Evolutionary conservation across 2,797 vertebrate species (phyloP).

Genomic region (Alca torda): DNA sequence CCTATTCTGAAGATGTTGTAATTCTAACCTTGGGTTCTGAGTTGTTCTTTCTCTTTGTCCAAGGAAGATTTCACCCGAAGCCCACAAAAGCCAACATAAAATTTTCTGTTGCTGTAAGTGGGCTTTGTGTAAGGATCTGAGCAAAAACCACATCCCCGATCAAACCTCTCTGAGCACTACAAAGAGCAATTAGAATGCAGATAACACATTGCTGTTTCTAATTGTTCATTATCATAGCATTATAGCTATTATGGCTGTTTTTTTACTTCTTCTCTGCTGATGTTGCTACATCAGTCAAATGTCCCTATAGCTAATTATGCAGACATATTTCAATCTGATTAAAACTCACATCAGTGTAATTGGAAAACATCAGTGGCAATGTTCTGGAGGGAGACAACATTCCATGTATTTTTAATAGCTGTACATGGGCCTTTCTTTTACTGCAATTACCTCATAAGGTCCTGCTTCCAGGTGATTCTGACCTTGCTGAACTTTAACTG

Average conservation of each 20-base stretch:
- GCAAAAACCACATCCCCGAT: background rate
- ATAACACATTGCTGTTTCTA: slow-evolving; percentile 21
- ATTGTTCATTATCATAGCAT: slow-evolving; percentile 53
- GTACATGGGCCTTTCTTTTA: background rate
- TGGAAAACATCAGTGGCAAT: slow-evolving; percentile 18
- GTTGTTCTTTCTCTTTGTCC: background rate
- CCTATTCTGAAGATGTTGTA: background rate
- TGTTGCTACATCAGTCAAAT: slow-evolving; percentile 33
- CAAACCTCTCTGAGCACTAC: background rate
- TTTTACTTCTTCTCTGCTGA: slow-evolving; percentile 14
- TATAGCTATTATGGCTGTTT: background rate
- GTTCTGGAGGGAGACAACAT: background rate
- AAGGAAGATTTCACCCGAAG: background rate
- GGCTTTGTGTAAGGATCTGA: background rate
- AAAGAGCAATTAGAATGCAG: slow-evolving; percentile 28
- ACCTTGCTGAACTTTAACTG: background rate
- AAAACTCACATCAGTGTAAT: slow-evolving; percentile 34
- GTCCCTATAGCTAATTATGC: slow-evolving; percentile 37
- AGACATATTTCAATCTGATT: slow-evolving; percentile 50
- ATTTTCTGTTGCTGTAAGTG: background rate
- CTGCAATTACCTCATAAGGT: background rate
- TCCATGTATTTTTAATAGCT: background rate
- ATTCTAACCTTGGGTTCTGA: background rate
- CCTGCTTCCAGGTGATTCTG: background rate
- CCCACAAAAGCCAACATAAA: background rate